These are phyloP conservation scores for Myopa testacea DNA, from an alignment of 2,888 invertebrate genomes.

Conservation along the genomic window DNA sequence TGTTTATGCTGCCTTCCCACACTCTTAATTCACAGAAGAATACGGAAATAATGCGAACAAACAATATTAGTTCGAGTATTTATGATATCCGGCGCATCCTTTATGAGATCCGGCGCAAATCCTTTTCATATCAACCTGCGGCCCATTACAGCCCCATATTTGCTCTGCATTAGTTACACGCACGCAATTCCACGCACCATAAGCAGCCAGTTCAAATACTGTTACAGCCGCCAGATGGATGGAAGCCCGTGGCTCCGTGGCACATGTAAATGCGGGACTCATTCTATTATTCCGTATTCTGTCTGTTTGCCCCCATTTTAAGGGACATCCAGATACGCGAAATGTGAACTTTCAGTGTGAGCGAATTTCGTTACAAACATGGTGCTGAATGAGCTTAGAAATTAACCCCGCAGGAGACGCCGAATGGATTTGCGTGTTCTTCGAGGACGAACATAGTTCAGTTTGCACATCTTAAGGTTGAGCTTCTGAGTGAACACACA, in stretches of 20 bases:
- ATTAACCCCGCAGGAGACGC: slow-evolving; percentile 66
- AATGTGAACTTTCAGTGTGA: slow-evolving; percentile 53
- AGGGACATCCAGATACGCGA: slow-evolving; percentile 39
- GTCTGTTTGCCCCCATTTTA: too few species aligned
- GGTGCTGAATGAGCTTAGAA: slow-evolving; percentile 65
- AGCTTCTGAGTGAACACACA: slow-evolving; percentile 17
- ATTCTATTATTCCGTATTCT: too few species aligned
- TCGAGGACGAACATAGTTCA: not conserved
- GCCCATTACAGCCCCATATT: slow-evolving; percentile 28
- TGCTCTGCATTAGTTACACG: slow-evolving; percentile 43
- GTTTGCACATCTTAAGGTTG: not conserved
- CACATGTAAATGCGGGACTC: too few species aligned
- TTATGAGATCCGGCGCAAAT: slow-evolving; percentile 53
- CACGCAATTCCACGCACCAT: slow-evolving; percentile 57
- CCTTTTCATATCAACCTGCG: slow-evolving; percentile 65
- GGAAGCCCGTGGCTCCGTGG: not conserved
- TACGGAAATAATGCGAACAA: too few species aligned
- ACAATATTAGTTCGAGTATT: not conserved
- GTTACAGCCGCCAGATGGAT: slow-evolving; percentile 68
- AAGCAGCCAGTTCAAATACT: slow-evolving; percentile 65
- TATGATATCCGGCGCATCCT: not conserved
- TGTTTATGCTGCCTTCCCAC: too few species aligned
- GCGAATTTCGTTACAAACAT: slow-evolving; percentile 68
- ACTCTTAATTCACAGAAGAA: too few species aligned
- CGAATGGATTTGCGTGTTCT: slow-evolving; percentile 35